Evolutionary conservation across 2,888 invertebrate species (phyloP).

Genomic region (Pandemis cinnamomeana): DNA sequence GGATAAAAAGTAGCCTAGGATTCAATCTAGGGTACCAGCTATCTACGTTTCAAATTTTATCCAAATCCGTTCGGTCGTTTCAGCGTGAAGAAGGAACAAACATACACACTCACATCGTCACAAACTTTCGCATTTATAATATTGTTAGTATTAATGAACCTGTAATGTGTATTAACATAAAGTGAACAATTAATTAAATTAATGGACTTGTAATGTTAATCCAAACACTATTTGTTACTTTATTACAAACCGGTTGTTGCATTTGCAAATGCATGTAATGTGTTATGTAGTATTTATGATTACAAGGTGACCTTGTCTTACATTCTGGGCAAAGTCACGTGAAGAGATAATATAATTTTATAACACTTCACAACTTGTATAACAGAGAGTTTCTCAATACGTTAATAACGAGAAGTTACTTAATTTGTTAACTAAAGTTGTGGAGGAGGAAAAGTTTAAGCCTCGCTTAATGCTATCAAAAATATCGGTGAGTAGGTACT

Average conservation of each 20-base stretch:
- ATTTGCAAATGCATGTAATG: background rate
- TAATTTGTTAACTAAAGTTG: slow-evolving; percentile 2
- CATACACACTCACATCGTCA: too few species aligned
- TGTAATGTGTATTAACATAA: too few species aligned
- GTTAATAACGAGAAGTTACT: slow-evolving; percentile 4
- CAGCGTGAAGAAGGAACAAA: too few species aligned
- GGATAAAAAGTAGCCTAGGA: too few species aligned
- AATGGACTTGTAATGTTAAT: slow-evolving; percentile 11
- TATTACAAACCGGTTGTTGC: slow-evolving; percentile 10
- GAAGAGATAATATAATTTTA: background rate
- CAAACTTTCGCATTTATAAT: too few species aligned
- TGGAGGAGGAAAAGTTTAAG: background rate
- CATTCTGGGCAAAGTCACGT: background rate
- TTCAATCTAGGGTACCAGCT: too few species aligned
- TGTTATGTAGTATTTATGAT: background rate
- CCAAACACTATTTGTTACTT: background rate
- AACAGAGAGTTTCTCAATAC: background rate
- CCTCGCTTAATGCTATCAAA: background rate
- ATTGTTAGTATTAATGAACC: too few species aligned
- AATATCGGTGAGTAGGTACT: background rate
- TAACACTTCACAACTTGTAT: background rate
- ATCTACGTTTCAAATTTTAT: too few species aligned
- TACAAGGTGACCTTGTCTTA: background rate
- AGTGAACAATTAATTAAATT: background rate
- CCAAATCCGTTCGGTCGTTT: too few species aligned